Evolutionary conservation across 2,797 vertebrate genomes (phyloP).

Genomic region (Danio kyathit): DNA sequence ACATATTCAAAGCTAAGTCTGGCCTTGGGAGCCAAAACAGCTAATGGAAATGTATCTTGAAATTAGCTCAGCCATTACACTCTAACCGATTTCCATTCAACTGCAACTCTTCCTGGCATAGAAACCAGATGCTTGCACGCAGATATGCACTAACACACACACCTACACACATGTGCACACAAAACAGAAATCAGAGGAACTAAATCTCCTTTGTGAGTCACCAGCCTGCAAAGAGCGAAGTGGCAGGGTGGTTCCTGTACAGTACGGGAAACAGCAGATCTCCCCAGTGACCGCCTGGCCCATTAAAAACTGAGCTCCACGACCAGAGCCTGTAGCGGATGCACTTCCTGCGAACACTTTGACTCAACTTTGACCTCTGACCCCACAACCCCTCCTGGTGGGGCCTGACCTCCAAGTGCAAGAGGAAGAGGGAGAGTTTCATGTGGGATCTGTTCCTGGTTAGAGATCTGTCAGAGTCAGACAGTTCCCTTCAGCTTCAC

Average conservation of each 20-base stretch:
- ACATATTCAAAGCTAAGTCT: not conserved
- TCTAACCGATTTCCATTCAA: constrained; percentile 24
- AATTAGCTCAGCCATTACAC: constrained; percentile 1
- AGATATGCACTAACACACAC: constrained; percentile 9
- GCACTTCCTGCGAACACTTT: constrained; percentile 57
- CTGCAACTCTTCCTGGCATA: constrained; percentile 15
- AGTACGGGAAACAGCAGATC: constrained; percentile 59
- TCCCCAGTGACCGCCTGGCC: constrained; percentile 57
- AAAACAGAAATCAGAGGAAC: constrained; percentile 50
- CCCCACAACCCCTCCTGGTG: constrained; percentile 51
- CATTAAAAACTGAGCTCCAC: constrained; percentile 57
- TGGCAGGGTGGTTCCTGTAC: constrained; percentile 58
- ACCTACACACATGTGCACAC: constrained; percentile 32
- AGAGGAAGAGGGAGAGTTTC: constrained; percentile 39
- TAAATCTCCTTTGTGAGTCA: constrained; percentile 52
- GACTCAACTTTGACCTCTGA: constrained; percentile 58
- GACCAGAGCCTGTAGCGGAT: constrained; percentile 54
- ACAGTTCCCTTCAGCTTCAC: constrained; percentile 48
- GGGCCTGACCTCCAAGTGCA: constrained; percentile 39
- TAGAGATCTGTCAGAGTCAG: constrained; percentile 55
- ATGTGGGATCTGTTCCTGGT: constrained; percentile 57
- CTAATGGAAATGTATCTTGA: not conserved
- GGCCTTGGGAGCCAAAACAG: constrained; percentile 3
- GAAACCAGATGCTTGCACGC: constrained; percentile 45
- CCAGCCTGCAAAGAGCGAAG: constrained; percentile 53